A percentile compares a stretch with the other conserved stretches of the same genome.
phyloP scores from a whole-genome alignment of 64 coral and sea anemone genomes.

The Porites australiensis region DNA sequence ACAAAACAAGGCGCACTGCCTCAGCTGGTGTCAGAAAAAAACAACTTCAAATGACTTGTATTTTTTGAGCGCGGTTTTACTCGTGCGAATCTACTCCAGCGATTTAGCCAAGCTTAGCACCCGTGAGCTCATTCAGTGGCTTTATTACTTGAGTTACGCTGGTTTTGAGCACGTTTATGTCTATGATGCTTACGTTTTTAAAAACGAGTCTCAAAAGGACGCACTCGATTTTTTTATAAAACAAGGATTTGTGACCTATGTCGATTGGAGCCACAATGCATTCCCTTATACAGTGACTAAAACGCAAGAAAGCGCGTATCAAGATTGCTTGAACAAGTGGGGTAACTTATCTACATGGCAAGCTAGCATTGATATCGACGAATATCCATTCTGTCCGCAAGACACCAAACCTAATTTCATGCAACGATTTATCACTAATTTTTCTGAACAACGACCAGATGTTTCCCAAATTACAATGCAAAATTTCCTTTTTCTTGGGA shows the following conservation, averaged over 20 bases:
- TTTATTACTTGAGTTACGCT: conserved; percentile 80
- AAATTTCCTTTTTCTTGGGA: conserved; percentile 87
- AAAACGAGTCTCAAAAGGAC: conserved; percentile 78
- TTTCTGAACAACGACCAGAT: conserved; percentile 8
- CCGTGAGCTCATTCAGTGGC: conserved; percentile 75
- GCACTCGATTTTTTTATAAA: conserved; percentile 63
- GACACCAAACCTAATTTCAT: conserved; percentile 76
- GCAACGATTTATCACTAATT: conserved; percentile 57
- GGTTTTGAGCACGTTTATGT: conserved; percentile 87
- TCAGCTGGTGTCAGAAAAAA: conserved; percentile 26
- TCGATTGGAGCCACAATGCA: conserved; percentile 79
- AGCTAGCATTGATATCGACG: conserved; percentile 82
- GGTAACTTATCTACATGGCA: conserved; percentile 79
- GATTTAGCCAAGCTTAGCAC: conserved; percentile 61
- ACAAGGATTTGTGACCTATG: conserved; percentile 78
- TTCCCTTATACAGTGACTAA: conserved; percentile 60
- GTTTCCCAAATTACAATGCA: conserved; percentile 79
- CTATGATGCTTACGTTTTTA: conserved; percentile 77
- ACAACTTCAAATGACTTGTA: not conserved
- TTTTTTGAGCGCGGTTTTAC: conserved; percentile 75
- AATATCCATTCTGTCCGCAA: conserved; percentile 84
- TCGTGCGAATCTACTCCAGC: conserved; percentile 74
- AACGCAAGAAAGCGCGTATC: conserved; percentile 83
- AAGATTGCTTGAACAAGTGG: conserved; percentile 60
- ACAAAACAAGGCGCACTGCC: not conserved